Evolutionary conservation across 2,888 invertebrate genomes (phyloP).

Genomic region (Neoitamus cyanurus): DNA sequence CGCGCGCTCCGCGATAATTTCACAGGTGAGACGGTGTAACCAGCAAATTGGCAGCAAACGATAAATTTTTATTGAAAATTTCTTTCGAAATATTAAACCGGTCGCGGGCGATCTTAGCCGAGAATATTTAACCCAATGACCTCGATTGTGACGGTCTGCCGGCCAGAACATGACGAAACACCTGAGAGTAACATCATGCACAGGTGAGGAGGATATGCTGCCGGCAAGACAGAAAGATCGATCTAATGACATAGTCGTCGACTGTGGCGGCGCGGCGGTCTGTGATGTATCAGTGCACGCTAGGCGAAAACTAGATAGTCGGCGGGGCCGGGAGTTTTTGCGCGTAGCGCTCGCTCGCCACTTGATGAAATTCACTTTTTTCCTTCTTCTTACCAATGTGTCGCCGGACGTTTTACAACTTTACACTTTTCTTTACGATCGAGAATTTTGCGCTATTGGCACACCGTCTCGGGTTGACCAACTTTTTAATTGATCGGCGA

Average conservation of each 20-base stretch:
- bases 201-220: background rate
- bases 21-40: background rate
- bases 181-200: background rate
- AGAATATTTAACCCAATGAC: constrained; percentile 37
- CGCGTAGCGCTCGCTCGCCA: background rate
- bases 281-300: background rate
- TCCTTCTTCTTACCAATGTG: background rate
- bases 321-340: background rate
- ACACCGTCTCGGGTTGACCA: background rate
- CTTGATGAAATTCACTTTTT: background rate
- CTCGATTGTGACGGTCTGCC: constrained; percentile 9
- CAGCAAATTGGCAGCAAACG: background rate
- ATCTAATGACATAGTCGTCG: background rate
- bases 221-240: constrained; percentile 7
- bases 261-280: background rate
- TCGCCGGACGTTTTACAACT: constrained; percentile 20
- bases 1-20: background rate
- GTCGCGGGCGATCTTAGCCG: background rate
- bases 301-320: background rate
- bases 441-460: background rate
- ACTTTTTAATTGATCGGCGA: constrained; percentile 9
- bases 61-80: constrained; percentile 13
- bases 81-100: background rate
- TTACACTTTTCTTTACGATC: background rate
- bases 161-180: constrained; percentile 11